These are phyloP conservation scores for Elephantulus edwardii DNA, from an alignment of 2,113 vertebrate species.

Conservation along the genomic window DNA sequence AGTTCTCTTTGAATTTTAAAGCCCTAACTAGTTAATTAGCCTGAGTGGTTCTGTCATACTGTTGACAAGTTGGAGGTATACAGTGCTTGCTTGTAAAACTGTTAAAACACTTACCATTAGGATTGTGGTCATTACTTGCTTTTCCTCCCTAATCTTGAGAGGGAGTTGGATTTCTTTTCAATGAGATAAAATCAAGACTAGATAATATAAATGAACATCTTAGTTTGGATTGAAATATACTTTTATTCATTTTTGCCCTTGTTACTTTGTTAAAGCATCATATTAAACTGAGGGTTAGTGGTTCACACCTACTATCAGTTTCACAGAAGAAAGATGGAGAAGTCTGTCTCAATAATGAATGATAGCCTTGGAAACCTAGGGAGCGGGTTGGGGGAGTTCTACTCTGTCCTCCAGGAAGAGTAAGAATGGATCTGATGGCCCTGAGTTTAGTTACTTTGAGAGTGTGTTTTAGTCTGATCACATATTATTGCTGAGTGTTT, in stretches of 20 bases:
- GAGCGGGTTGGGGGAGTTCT: no score
- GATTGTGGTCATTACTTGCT: background rate
- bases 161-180: constrained; percentile 9
- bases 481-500: background rate
- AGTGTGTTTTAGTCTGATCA: background rate
- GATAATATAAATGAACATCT: background rate
- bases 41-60: constrained; percentile 61
- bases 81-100: constrained; percentile 5
- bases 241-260: background rate
- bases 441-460: background rate
- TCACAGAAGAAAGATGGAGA: no score
- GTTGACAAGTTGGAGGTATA: constrained; percentile 11
- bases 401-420: no score
- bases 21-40: constrained; percentile 61
- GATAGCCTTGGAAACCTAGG: no score
- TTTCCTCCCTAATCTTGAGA: background rate
- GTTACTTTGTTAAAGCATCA: no score
- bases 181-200: constrained; percentile 7
- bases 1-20: constrained; percentile 48
- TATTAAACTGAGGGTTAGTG: no score
- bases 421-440: no score
- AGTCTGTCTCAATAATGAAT: no score
- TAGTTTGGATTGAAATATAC: background rate
- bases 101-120: background rate
- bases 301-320: no score